Conservation (phyloP, 2,888 invertebrate species). For the Steromphala cineraria region DNA sequence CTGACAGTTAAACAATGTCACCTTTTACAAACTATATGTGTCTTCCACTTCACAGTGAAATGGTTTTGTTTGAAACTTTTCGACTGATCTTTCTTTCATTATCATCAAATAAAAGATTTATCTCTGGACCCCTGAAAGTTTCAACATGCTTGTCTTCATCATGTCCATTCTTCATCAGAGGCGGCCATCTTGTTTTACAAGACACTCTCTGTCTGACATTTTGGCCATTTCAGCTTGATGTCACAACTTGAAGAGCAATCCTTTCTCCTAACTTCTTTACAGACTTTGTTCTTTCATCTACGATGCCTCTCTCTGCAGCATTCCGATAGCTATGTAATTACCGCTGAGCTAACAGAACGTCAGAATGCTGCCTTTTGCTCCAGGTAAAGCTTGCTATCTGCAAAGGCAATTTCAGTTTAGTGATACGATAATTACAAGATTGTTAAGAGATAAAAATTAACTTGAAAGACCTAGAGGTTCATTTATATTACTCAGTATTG, state of each 20-base stretch:
- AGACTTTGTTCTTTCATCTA: background rate
- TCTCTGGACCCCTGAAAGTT: no score
- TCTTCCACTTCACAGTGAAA: no score
- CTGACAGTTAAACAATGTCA: no score
- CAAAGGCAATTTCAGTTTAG: background rate
- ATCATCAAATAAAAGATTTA: no score
- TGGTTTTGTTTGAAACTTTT: no score
- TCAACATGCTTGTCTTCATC: no score
- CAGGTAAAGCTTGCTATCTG: background rate
- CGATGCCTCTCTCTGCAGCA: background rate
- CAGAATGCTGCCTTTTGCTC: background rate
- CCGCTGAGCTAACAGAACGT: background rate
- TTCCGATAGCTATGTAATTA: background rate
- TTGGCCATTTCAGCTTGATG: slow-evolving; percentile 8
- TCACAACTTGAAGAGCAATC: background rate
- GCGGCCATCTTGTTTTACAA: no score
- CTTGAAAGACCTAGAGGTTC: background rate
- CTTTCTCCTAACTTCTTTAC: background rate
- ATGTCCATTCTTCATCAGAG: no score
- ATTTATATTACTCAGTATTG: background rate
- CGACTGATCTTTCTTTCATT: no score
- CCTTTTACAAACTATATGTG: no score
- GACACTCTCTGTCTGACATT: background rate
- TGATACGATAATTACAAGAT: slow-evolving; percentile 1
- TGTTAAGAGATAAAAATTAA: slow-evolving; percentile 6